Percentiles rank a stretch among this genome's conserved stretches.
Conservation (phyloP, 2,888 invertebrate genomes). For the Drosophila rellima region DNA sequence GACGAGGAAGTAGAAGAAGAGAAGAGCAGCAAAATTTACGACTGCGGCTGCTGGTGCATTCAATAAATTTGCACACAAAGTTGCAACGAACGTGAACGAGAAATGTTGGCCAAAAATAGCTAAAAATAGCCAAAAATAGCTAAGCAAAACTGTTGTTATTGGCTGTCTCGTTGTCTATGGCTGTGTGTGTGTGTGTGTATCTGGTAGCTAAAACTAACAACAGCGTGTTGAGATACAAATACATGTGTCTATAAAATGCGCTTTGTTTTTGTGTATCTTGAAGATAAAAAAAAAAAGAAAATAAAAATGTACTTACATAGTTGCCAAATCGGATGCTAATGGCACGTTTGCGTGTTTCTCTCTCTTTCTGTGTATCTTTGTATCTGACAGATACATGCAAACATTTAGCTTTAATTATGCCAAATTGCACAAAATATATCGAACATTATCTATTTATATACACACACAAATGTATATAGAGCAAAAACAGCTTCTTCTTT, state of each 20-base stretch:
- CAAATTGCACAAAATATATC: constrained; percentile 48
- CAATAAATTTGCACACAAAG: constrained; percentile 32
- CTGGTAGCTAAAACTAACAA: constrained; percentile 17
- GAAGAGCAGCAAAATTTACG: neutral
- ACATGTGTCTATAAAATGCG: constrained; percentile 12
- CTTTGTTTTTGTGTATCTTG: constrained; percentile 42
- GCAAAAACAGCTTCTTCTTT: constrained; percentile 4
- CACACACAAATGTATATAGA: constrained; percentile 8
- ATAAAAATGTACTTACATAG: constrained; percentile 39
- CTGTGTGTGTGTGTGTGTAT: constrained; percentile 11
- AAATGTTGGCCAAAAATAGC: constrained; percentile 23
- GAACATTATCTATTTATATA: constrained; percentile 35
- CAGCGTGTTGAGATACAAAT: constrained; percentile 32
- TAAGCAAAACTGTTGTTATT: constrained; percentile 1
- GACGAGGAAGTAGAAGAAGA: neutral
- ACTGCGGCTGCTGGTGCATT: constrained; percentile 31
- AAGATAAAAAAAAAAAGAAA: constrained; percentile 50
- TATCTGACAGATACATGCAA: constrained; percentile 36
- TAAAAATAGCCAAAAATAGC: constrained; percentile 23
- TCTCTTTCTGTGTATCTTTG: constrained; percentile 18
- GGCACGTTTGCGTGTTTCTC: constrained; percentile 60
- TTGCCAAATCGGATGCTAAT: constrained; percentile 56
- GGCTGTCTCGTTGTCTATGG: constrained; percentile 1
- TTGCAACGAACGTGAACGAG: constrained; percentile 14
- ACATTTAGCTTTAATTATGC: constrained; percentile 56